phyloP scores from a whole-genome alignment of 2,113 vertebrate genomes.

The Arizona elegans region DNA sequence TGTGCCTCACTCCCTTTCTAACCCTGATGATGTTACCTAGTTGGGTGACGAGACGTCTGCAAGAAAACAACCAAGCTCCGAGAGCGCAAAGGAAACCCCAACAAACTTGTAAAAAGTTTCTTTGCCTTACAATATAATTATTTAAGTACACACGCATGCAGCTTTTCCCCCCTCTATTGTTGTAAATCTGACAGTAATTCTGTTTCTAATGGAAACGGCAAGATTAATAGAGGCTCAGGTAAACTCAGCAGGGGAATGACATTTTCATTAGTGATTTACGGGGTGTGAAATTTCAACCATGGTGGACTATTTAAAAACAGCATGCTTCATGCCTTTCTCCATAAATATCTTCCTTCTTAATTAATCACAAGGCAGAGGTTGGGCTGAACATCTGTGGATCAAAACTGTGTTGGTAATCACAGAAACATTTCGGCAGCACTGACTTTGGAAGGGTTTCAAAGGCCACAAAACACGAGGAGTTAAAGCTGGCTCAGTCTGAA shows the following conservation, averaged over 20 bases:
- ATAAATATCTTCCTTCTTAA: slow-evolving; percentile 62
- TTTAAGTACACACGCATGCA: slow-evolving; percentile 62
- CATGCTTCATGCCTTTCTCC: slow-evolving; percentile 58
- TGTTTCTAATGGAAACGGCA: slow-evolving; percentile 64
- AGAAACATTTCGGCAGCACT: slow-evolving; percentile 45
- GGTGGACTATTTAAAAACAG: slow-evolving; percentile 69
- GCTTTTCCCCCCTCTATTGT: slow-evolving; percentile 55
- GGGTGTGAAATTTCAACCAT: slow-evolving; percentile 69
- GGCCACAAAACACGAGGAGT: slow-evolving; percentile 44
- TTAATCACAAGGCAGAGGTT: slow-evolving; percentile 53
- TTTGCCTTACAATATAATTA: slow-evolving; percentile 70
- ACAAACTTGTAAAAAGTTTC: slow-evolving; percentile 46
- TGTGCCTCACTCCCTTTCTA: background rate
- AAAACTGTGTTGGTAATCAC: slow-evolving; percentile 53
- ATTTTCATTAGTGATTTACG: slow-evolving; percentile 79
- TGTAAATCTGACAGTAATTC: slow-evolving; percentile 72
- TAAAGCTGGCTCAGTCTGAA: slow-evolving; percentile 38
- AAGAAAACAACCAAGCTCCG: background rate
- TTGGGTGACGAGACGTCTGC: background rate
- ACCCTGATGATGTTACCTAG: background rate
- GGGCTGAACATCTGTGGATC: slow-evolving; percentile 58
- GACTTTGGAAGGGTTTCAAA: slow-evolving; percentile 45
- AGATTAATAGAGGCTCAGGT: slow-evolving; percentile 75
- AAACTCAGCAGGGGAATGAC: slow-evolving; percentile 75
- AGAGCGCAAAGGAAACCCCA: background rate